Evolutionary conservation across 2,888 invertebrate species (phyloP).

Genomic region (Drosophila dives): DNA sequence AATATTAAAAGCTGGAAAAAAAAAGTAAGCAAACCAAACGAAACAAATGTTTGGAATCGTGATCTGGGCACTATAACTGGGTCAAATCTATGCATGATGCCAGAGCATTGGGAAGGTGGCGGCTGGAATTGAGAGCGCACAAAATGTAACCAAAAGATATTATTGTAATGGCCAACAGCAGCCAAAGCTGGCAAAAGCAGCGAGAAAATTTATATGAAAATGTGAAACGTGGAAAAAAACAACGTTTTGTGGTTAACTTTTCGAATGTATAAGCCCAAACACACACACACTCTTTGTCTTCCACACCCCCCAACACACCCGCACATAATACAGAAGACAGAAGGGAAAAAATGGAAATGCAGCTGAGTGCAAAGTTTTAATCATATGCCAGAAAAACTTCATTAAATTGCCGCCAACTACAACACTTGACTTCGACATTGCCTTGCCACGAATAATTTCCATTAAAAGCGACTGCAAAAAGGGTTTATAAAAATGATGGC

Average conservation of each 20-base stretch:
- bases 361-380: conserved; percentile 72
- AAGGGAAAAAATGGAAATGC: conserved; percentile 22
- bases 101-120: conserved; percentile 29
- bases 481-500: conserved; percentile 13
- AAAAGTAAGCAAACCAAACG: conserved; percentile 15
- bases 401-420: conserved; percentile 70
- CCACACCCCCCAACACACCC: conserved; percentile 2
- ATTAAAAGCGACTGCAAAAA: conserved; percentile 42
- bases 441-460: conserved; percentile 48
- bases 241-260: conserved; percentile 48
- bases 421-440: conserved; percentile 53
- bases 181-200: conserved; percentile 2
- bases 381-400: conserved; percentile 67
- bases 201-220: conserved; percentile 49
- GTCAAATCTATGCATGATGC: conserved; percentile 66
- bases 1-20: conserved; percentile 18
- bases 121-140: conserved; percentile 45
- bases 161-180: conserved; percentile 38
- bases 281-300: not conserved
- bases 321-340: conserved; percentile 34
- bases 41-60: conserved; percentile 52
- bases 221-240: conserved; percentile 25
- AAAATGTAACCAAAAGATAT: conserved; percentile 55
- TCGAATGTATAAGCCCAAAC: conserved; percentile 25
- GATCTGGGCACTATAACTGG: conserved; percentile 62